Evolutionary conservation across 1,140 invertebrate genomes (phyloP).

Genomic region (Lysiphlebus fabarum): DNA sequence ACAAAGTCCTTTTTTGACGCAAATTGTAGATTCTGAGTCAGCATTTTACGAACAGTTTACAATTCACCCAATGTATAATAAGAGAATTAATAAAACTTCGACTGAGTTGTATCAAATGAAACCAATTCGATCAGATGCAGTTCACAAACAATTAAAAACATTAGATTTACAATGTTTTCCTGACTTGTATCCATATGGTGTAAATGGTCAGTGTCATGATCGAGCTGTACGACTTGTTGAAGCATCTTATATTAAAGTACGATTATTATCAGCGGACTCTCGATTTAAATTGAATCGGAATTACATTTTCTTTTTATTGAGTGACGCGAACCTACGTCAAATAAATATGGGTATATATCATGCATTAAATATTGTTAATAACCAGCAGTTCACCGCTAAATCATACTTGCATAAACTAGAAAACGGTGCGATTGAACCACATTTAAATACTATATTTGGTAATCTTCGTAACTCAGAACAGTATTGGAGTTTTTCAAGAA

Average conservation of each 20-base stretch:
- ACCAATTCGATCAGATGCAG: too few species aligned
- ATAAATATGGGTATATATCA: slow-evolving; percentile 35
- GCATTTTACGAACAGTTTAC: slow-evolving; percentile 29
- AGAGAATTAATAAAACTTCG: slow-evolving; percentile 23
- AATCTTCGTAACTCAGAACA: slow-evolving; percentile 34
- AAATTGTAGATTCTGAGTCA: slow-evolving; percentile 19
- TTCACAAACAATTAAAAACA: too few species aligned
- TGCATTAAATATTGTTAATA: slow-evolving; percentile 37
- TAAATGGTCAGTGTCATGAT: too few species aligned
- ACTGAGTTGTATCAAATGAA: background rate
- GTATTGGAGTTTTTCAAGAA: slow-evolving; percentile 33
- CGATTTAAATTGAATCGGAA: too few species aligned
- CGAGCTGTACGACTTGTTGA: too few species aligned
- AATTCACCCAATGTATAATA: slow-evolving; percentile 28
- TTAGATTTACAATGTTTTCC: too few species aligned
- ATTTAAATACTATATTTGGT: slow-evolving; percentile 34
- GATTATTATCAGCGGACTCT: too few species aligned
- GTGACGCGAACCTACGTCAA: slow-evolving; percentile 8
- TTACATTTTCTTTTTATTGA: too few species aligned
- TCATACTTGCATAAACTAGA: slow-evolving; percentile 32
- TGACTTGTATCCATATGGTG: too few species aligned
- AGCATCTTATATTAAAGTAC: too few species aligned
- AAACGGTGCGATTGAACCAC: slow-evolving; percentile 28
- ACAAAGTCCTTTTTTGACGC: slow-evolving; percentile 17
- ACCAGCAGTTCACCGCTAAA: slow-evolving; percentile 29